phyloP scores from a whole-genome alignment of 2,888 invertebrate species.

The Eumacrocentrus americanus region DNA sequence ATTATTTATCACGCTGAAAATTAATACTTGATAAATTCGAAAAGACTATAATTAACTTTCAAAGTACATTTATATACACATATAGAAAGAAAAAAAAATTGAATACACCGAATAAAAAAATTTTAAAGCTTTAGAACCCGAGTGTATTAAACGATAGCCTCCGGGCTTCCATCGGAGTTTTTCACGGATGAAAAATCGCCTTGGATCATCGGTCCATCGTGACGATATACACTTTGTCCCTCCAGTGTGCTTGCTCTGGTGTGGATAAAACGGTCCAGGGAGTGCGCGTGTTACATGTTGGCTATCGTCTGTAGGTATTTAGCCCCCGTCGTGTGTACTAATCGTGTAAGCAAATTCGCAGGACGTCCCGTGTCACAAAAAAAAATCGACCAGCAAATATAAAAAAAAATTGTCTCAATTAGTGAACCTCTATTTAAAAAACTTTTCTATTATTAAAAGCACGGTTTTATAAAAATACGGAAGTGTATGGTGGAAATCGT shows the following conservation, averaged over 20 bases:
- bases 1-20: slow-evolving; percentile 47
- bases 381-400: neutral
- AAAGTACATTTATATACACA: too few relatives aligned
- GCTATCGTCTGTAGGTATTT: slow-evolving; percentile 12
- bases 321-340: slow-evolving; percentile 11
- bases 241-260: slow-evolving; percentile 24
- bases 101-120: too few relatives aligned
- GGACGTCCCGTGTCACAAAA: too few relatives aligned
- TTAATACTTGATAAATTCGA: too few relatives aligned
- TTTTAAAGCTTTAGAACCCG: neutral
- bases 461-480: too few relatives aligned
- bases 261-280: slow-evolving; percentile 24
- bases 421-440: too few relatives aligned
- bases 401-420: too few relatives aligned
- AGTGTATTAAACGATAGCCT: slow-evolving; percentile 4
- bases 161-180: slow-evolving; percentile 14
- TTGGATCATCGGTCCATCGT: slow-evolving; percentile 30
- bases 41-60: too few relatives aligned
- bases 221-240: slow-evolving; percentile 19
- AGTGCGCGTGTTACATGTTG: slow-evolving; percentile 14
- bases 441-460: too few relatives aligned
- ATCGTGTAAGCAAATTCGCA: slow-evolving; percentile 4
- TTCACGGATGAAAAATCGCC: slow-evolving; percentile 29
- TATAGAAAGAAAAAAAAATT: neutral
- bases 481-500: slow-evolving; percentile 35